A percentile compares a stretch with the other conserved stretches of the same genome.
Conservation (phyloP, 2,113 vertebrate genomes). For the Dromas ardeola region DNA sequence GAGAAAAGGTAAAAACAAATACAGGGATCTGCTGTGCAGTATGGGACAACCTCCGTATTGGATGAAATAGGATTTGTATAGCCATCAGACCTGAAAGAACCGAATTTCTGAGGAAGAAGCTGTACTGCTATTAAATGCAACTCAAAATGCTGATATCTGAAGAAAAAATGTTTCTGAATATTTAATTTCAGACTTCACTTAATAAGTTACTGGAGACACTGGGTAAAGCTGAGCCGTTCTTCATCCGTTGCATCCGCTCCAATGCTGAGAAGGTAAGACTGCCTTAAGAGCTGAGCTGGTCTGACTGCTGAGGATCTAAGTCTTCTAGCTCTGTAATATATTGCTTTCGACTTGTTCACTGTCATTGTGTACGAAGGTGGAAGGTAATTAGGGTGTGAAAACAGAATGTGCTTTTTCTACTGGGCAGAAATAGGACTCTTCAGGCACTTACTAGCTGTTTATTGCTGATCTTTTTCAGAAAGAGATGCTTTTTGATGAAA, state of each 20-base stretch:
- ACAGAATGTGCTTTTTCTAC: not conserved
- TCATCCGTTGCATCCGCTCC: constrained; percentile 97
- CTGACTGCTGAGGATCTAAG: not conserved
- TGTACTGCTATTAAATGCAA: not conserved
- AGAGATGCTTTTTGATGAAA: constrained; percentile 91
- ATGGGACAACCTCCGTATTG: not conserved
- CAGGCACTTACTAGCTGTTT: not conserved
- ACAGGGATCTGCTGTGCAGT: not conserved
- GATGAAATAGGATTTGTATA: not conserved
- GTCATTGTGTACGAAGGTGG: not conserved
- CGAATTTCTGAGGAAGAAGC: not conserved
- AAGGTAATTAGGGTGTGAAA: not conserved
- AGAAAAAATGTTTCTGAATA: not conserved
- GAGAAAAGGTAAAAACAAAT: not conserved
- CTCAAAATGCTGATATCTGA: not conserved
- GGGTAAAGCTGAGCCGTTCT: constrained; percentile 93
- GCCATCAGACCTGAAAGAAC: not conserved
- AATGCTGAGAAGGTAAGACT: constrained; percentile 91
- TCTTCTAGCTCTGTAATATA: not conserved
- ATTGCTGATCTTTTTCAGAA: constrained; percentile 74
- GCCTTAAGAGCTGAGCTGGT: not conserved
- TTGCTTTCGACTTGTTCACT: not conserved
- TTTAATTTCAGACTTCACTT: constrained; percentile 84
- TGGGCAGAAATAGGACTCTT: not conserved
- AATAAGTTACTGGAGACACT: constrained; percentile 92